Evolutionary conservation across 2,113 vertebrate species (phyloP).

Genomic region (Galemys pyrenaicus): DNA sequence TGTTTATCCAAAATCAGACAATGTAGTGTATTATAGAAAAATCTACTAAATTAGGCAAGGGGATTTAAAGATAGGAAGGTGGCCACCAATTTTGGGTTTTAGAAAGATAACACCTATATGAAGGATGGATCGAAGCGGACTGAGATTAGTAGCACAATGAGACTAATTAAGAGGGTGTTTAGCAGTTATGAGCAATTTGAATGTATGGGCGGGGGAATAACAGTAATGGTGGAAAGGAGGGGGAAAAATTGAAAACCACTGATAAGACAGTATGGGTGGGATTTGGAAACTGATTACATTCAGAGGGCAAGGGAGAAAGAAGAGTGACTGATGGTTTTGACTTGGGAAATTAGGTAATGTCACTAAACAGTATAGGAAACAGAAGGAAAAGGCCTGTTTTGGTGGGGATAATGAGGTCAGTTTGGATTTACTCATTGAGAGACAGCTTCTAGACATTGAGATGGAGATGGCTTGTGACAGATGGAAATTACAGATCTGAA

Average conservation of each 20-base stretch:
- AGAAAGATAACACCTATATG: not conserved
- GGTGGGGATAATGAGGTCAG: not conserved
- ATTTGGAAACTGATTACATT: not conserved
- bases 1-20: not conserved
- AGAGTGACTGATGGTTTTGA: not conserved
- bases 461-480: not conserved
- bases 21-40: not conserved
- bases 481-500: slow-evolving; percentile 29
- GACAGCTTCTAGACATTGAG: not conserved
- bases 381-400: not conserved
- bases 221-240: not conserved
- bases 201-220: not conserved
- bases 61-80: not conserved
- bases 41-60: not conserved
- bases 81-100: not conserved
- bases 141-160: not conserved
- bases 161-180: not conserved
- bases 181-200: slow-evolving; percentile 26
- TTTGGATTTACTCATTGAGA: slow-evolving; percentile 12
- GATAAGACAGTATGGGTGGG: not conserved
- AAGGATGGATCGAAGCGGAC: not conserved
- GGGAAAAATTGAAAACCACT: not conserved
- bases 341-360: not conserved
- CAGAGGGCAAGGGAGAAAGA: not conserved
- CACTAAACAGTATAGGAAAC: not conserved